Evolutionary conservation across 2,113 vertebrate genomes (phyloP).

Genomic region (Tretioscincus oriximinensis): DNA sequence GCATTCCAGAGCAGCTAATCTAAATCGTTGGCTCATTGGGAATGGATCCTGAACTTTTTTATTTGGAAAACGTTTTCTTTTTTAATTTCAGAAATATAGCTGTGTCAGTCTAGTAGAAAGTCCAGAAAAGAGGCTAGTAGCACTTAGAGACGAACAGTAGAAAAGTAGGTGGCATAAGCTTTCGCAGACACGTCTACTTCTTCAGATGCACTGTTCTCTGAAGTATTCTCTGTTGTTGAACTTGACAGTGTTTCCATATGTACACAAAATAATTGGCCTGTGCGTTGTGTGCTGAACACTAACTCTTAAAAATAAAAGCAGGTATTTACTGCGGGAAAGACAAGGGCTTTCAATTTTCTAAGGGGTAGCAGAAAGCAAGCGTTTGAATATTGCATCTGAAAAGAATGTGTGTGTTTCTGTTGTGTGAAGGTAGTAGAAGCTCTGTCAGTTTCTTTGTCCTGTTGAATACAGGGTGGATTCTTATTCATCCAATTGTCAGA

Average conservation of each 20-base stretch:
- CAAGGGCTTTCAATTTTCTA: not conserved
- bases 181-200: too few relatives aligned
- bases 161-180: too few relatives aligned
- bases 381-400: not conserved
- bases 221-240: not conserved
- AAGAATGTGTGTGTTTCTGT: not conserved
- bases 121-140: too few relatives aligned
- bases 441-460: conserved; percentile 15
- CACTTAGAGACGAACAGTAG: too few relatives aligned
- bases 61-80: not conserved
- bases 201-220: too few relatives aligned
- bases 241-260: too few relatives aligned
- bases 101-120: too few relatives aligned
- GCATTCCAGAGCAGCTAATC: too few relatives aligned
- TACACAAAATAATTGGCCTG: not conserved
- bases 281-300: not conserved
- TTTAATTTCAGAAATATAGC: too few relatives aligned
- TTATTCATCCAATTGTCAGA: conserved; percentile 15
- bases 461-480: not conserved
- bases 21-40: not conserved
- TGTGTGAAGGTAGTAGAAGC: not conserved
- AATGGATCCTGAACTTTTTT: too few relatives aligned
- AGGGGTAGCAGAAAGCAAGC: not conserved
- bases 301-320: not conserved
- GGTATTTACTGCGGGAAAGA: not conserved